Percentiles rank a stretch among this genome's conserved stretches.
phyloP scores from a whole-genome alignment of 2,113 vertebrate genomes.

The Actenoides lindsayi region DNA sequence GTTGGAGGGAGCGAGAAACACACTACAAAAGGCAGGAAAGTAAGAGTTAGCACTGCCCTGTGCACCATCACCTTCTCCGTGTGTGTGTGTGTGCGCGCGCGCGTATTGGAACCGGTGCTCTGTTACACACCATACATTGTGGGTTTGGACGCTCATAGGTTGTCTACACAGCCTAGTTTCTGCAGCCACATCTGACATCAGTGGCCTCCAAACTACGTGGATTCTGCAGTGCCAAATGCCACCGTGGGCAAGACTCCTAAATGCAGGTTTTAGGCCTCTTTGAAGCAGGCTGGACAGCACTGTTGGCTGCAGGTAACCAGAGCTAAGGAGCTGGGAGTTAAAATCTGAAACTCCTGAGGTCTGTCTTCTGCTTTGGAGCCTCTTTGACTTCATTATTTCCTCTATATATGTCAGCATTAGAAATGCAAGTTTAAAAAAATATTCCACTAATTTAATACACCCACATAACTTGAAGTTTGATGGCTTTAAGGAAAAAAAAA shows the following conservation, averaged over 20 bases:
- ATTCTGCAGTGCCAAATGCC: not conserved
- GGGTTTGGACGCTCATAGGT: not conserved
- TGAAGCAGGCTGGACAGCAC: no score
- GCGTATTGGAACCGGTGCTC: not conserved
- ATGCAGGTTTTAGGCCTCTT: not conserved
- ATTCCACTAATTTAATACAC: not conserved
- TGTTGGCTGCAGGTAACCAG: not conserved
- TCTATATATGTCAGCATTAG: not conserved
- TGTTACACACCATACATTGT: accelerated
- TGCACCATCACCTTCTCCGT: not conserved
- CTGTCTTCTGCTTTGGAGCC: not conserved
- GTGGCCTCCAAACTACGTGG: not conserved
- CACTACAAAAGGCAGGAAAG: not conserved
- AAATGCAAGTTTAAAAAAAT: not conserved
- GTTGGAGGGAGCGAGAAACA: not conserved
- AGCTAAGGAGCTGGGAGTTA: not conserved
- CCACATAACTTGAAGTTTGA: not conserved
- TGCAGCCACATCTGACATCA: not conserved
- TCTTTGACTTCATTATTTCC: not conserved
- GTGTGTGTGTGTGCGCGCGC: no score
- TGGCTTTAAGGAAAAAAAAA: not conserved
- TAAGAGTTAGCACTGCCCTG: not conserved
- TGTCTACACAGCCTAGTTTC: accelerated
- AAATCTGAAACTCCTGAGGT: not conserved
- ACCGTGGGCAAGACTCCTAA: not conserved